Base-by-base conservation (phyloP, 1,140 invertebrate species). In the Venturia canescens region DNA sequence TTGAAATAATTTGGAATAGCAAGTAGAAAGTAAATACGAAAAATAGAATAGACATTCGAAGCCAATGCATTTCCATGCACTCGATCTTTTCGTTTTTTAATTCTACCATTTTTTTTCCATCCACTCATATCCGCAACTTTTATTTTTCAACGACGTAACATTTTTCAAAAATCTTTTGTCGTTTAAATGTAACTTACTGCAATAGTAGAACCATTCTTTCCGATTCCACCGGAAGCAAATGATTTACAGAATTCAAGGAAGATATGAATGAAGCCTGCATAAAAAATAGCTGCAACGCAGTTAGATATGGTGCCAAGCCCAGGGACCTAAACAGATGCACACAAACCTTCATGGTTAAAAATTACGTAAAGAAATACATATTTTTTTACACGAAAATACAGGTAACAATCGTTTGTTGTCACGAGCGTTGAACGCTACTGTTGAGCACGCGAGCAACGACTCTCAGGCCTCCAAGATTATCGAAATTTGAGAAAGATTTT, bases 181-280 rank as follows among this genome's bases (percentile, higher is more conserved):
- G 44, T 26, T 63, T 78, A 92, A 67, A 69, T 53, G 44, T 71
- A 85, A 92, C 96, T 97, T 96, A 97, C 97, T 89, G 97, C 97
- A 87, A 98, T 95, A 63, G 97, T 97, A 60, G 97, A 98, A 91
- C 97, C 97, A 92, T 98, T 98, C 93, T 98, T 98, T 83, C 98
- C 97, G 86, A 95, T 94, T 85, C 97, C 97, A 89, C 96, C 96
- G 86, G 93, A 90, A 83, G 91, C 91, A 91, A 94, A 95, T 82
- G 94, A 94, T 91, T 94, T 93, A 89, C 92, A 93, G 93, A 96
- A 96, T 89, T 93, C 91, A 90, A 94, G 87, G 90, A 95, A 92
- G 88, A 94, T 93, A 88, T 94, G 93, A 85, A 94, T 83, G 92
- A 94, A 95, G 88, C 94, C 94, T 85, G 93, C 89, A 89, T 94